Conservation (phyloP, 2,888 invertebrate species). For the Raillietiella orientalis region DNA sequence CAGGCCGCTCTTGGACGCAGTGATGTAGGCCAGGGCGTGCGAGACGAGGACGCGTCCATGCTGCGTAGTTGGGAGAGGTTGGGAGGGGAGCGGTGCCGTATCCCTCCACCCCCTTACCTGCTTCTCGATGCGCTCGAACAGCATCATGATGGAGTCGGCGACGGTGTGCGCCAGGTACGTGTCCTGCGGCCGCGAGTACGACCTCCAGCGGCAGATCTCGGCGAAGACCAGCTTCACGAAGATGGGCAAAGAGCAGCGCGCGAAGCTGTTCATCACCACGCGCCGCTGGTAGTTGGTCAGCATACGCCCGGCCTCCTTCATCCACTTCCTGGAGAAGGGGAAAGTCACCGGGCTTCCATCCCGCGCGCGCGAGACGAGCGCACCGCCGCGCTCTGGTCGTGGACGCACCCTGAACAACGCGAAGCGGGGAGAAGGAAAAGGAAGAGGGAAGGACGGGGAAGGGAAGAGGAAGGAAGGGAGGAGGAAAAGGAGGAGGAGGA, state of each 20-base stretch:
- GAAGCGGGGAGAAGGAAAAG: not conserved
- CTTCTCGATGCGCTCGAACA: conserved; percentile 80
- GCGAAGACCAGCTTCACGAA: conserved; percentile 92
- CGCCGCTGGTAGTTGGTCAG: conserved; percentile 79
- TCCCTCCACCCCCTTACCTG: conserved; percentile 27
- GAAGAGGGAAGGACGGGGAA: conserved; percentile 19
- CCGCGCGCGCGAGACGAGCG: no score
- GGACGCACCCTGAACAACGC: no score
- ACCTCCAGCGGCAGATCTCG: conserved; percentile 86
- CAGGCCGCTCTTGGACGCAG: conserved; percentile 62
- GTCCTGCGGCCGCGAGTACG: conserved; percentile 73
- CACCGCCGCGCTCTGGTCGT: no score
- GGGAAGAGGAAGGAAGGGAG: no score
- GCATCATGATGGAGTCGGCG: conserved; percentile 88
- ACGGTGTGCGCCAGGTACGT: conserved; percentile 75
- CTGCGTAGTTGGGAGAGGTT: conserved; percentile 13
- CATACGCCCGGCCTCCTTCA: conserved; percentile 56
- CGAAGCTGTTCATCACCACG: conserved; percentile 67
- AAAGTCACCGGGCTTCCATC: no score
- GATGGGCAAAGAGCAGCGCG: conserved; percentile 72
- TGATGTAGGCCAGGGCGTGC: conserved; percentile 80
- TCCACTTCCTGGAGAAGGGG: conserved; percentile 24
- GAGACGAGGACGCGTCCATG: conserved; percentile 71
- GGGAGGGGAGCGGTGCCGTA: not conserved
- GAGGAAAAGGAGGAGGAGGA: no score